Conservation (phyloP, 1,140 invertebrate species). For the Forficula auricularia region DNA sequence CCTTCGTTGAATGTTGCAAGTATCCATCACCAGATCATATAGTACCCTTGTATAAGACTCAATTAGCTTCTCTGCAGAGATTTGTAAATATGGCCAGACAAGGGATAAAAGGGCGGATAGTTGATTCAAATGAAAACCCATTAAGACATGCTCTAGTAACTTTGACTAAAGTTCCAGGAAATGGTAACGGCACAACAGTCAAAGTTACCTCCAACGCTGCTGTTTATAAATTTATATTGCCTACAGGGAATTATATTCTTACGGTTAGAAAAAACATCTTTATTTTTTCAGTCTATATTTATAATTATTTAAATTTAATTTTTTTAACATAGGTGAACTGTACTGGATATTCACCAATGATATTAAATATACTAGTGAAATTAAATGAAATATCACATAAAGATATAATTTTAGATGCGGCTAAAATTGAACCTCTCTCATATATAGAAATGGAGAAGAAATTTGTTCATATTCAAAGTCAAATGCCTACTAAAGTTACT, state of each 20-base stretch:
- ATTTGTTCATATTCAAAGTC: too few relatives aligned
- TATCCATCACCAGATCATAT: constrained; percentile 47
- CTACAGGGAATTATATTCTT: constrained; percentile 40
- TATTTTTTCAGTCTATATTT: too few relatives aligned
- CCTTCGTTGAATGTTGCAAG: constrained; percentile 53
- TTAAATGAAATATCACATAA: too few relatives aligned
- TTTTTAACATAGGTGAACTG: too few relatives aligned
- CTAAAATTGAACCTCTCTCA: too few relatives aligned
- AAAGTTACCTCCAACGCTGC: constrained; percentile 45
- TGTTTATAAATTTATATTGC: constrained; percentile 46
- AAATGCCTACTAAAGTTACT: too few relatives aligned
- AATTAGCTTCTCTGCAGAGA: constrained; percentile 47
- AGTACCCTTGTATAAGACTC: constrained; percentile 53
- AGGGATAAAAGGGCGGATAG: constrained; percentile 56
- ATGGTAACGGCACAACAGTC: constrained; percentile 33
- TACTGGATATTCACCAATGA: too few relatives aligned
- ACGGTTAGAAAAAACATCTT: constrained; percentile 21
- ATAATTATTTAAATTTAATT: too few relatives aligned
- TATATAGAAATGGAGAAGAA: too few relatives aligned
- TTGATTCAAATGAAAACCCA: constrained; percentile 38
- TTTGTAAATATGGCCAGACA: constrained; percentile 21
- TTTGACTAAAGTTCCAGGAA: constrained; percentile 23
- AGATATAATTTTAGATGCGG: too few relatives aligned
- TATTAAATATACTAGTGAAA: too few relatives aligned
- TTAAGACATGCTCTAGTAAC: constrained; percentile 50